phyloP scores from a whole-genome alignment of 1,140 invertebrate species.

The Ganaspis sp. region DNA sequence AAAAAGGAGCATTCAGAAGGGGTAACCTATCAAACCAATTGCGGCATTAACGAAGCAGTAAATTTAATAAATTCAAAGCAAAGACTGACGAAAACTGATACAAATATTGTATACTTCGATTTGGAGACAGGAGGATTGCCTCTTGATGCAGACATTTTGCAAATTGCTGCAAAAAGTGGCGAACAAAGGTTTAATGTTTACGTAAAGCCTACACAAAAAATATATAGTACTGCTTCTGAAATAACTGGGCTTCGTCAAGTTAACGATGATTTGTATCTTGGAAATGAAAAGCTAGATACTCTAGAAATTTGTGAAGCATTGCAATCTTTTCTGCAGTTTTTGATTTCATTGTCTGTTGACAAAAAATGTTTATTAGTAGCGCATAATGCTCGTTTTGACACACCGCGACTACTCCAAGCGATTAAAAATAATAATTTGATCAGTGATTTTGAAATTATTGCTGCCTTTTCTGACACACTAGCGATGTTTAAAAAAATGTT shows the following conservation, averaged over 20 bases:
- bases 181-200: conserved; percentile 46
- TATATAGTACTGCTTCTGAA: conserved; percentile 37
- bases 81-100: too few relatives aligned
- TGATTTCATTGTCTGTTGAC: conserved; percentile 25
- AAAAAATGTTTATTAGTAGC: conserved; percentile 34
- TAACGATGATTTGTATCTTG: conserved; percentile 42
- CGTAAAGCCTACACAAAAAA: conserved; percentile 44
- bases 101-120: conserved; percentile 38
- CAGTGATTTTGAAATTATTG: conserved; percentile 13
- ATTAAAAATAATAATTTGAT: conserved; percentile 34
- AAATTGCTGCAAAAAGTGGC: conserved; percentile 48
- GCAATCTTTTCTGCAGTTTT: conserved; percentile 33
- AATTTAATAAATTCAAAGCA: too few relatives aligned
- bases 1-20: conserved; percentile 36
- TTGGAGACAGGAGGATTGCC: conserved; percentile 31
- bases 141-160: conserved; percentile 45
- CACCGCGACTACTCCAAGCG: conserved; percentile 27
- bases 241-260: conserved; percentile 43
- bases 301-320: conserved; percentile 32
- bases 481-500: conserved; percentile 31
- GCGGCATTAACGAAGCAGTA: conserved; percentile 16
- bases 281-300: conserved; percentile 40
- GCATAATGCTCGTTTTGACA: conserved; percentile 43
- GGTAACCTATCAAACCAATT: conserved; percentile 36
- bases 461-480: conserved; percentile 37